Evolutionary conservation across 2,888 invertebrate species (phyloP).

Genomic region (Cephus spinipes): DNA sequence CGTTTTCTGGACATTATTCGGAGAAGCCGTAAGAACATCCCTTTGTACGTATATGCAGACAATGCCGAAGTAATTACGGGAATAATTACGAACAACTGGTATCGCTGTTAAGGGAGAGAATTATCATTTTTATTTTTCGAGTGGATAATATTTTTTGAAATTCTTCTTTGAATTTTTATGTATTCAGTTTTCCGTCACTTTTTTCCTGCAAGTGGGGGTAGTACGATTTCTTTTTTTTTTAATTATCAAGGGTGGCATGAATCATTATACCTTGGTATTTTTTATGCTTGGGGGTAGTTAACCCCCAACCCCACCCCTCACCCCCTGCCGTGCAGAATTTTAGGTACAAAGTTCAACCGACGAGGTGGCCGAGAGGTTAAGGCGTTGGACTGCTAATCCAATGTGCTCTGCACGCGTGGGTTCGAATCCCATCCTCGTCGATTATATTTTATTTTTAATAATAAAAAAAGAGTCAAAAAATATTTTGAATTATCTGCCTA

Average conservation of each 20-base stretch:
- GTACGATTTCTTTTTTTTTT: too few relatives aligned
- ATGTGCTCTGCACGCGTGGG: constrained; percentile 68
- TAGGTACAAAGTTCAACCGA: constrained; percentile 28
- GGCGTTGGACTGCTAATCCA: constrained; percentile 68
- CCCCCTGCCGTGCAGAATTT: too few relatives aligned
- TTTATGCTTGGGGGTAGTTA: too few relatives aligned
- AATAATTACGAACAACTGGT: background rate
- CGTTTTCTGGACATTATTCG: background rate
- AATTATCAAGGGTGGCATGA: too few relatives aligned
- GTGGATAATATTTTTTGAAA: too few relatives aligned
- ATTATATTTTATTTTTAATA: background rate
- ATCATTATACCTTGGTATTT: too few relatives aligned
- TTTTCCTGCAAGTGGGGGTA: too few relatives aligned
- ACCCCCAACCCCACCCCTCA: too few relatives aligned
- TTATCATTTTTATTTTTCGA: background rate
- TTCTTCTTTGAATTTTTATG: too few relatives aligned
- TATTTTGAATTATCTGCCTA: too few relatives aligned
- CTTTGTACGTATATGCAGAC: background rate
- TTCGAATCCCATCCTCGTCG: constrained; percentile 68
- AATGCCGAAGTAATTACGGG: background rate
- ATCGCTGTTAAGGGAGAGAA: background rate
- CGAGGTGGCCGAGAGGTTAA: constrained; percentile 68
- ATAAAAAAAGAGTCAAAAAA: too few relatives aligned
- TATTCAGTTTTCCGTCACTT: too few relatives aligned
- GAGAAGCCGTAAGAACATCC: background rate